A percentile compares a stretch with the other conserved stretches of the same genome.
Conservation (phyloP, 1,140 invertebrate genomes). For the Sycophila sp. region DNA sequence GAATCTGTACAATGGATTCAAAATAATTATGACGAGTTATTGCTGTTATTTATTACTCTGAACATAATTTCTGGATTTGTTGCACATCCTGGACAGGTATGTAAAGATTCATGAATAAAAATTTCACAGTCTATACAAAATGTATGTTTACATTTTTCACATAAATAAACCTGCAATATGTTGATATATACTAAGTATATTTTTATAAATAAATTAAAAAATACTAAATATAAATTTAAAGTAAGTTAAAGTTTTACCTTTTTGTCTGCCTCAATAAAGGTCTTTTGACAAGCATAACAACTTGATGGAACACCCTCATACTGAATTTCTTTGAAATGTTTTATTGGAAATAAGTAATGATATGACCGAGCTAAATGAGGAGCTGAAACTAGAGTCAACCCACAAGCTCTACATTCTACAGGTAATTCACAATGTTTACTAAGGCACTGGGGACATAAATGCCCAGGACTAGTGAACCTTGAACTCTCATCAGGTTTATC, state of each 20-base stretch:
- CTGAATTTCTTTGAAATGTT: slow-evolving; percentile 80
- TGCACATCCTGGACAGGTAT: slow-evolving; percentile 95
- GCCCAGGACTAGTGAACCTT: slow-evolving; percentile 79
- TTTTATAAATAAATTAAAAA: slow-evolving; percentile 33
- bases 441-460: slow-evolving; percentile 95
- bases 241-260: slow-evolving; percentile 67
- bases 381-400: slow-evolving; percentile 95
- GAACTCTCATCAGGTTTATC: slow-evolving; percentile 76
- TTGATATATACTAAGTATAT: slow-evolving; percentile 15
- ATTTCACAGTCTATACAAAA: slow-evolving; percentile 97
- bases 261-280: slow-evolving; percentile 75
- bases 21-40: slow-evolving; percentile 3
- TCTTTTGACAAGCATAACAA: slow-evolving; percentile 80
- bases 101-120: slow-evolving; percentile 91
- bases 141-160: slow-evolving; percentile 79
- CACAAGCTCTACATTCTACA: slow-evolving; percentile 94
- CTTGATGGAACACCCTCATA: slow-evolving; percentile 65
- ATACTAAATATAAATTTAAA: background rate
- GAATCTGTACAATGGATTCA: background rate
- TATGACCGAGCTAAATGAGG: slow-evolving; percentile 97
- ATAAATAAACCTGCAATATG: slow-evolving; percentile 78
- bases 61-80: slow-evolving; percentile 67
- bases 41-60: slow-evolving; percentile 45
- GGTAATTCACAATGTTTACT: slow-evolving; percentile 98
- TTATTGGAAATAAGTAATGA: slow-evolving; percentile 94